Conservation (phyloP, 2,888 invertebrate species). For the Limnephilus rhombicus region DNA sequence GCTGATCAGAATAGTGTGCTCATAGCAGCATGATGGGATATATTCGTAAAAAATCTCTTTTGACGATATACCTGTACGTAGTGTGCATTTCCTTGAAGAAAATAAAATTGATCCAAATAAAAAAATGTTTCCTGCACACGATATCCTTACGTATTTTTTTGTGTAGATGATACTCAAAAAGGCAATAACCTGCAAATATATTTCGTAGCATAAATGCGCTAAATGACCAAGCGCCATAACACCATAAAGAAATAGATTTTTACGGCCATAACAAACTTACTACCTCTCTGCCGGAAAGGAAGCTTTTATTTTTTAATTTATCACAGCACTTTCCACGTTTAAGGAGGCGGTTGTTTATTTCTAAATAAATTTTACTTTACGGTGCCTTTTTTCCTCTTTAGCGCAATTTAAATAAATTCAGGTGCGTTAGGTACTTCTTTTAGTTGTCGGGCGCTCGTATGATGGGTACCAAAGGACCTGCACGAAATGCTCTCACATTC, state of each 20-base stretch:
- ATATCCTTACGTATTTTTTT: too few relatives aligned
- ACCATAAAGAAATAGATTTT: constrained; percentile 56
- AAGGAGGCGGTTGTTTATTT: constrained; percentile 53
- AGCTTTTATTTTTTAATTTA: constrained; percentile 55
- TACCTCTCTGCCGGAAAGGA: constrained; percentile 37
- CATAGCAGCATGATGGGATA: background rate
- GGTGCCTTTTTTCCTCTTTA: constrained; percentile 47
- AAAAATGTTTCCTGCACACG: too few relatives aligned
- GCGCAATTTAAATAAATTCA: constrained; percentile 51
- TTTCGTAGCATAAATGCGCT: background rate
- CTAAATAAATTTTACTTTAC: constrained; percentile 44
- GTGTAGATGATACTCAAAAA: background rate
- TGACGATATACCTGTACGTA: too few relatives aligned
- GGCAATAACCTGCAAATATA: background rate
- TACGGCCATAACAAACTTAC: constrained; percentile 62
- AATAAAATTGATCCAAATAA: too few relatives aligned
- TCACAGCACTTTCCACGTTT: constrained; percentile 52
- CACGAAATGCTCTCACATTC: background rate
- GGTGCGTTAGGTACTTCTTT: background rate
- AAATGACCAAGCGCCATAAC: constrained; percentile 57
- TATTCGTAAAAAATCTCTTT: too few relatives aligned
- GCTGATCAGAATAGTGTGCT: background rate
- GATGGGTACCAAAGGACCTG: background rate
- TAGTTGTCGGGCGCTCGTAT: background rate
- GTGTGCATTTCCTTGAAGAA: too few relatives aligned